Evolutionary conservation across 2,888 invertebrate genomes (phyloP), one percentile per base, ranked within the genome.

Genomic region (Operophtera brumata): DNA sequence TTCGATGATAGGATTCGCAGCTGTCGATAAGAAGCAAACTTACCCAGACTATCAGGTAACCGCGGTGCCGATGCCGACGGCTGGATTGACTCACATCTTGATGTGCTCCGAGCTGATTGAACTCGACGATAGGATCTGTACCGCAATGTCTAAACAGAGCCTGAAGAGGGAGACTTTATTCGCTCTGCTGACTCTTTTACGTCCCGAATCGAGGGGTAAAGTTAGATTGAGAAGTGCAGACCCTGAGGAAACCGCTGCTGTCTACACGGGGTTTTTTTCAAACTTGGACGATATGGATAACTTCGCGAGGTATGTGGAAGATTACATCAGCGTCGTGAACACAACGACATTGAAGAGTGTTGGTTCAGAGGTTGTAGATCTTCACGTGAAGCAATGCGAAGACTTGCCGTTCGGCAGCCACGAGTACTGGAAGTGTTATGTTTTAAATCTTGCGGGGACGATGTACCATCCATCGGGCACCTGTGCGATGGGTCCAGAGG

Each of bases 401-500:
- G 47, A 62, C 5, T 60, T 65, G 2, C 2, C 47, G n/a, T 78
- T 77, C 47, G 69, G 68, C 0, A 79, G 73, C 61, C 69, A 66
- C 12, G 73, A 71, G 20, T 83, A 82, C 54, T 83, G 82, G 82
- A 70, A 74, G 54, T 84, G 84, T 56, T 80, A 74, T 51, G 69
- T 73, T 6, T 51, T 78, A 26, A 76, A 77, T 37, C 47, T 74
- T 37, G 77, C 73, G 4, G 61, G 65, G 0, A 74, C 76, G 5
- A 71, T 76, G 25, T 82, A 66, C 54, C 78, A 78, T 42, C 69
- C 70, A 0, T 62, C 65, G 6, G 72, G 76, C 0, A 75, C 76
- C 8, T 75, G 75, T 55, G 64, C 66, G 1, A 77, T 78, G 75
- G 77, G 75, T 0, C 54, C 46, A 0, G 62, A 68, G 28, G 67